Evolutionary conservation across 2,797 vertebrate genomes (phyloP), one percentile per base, ranked within the genome.

Genomic region (Micromesistius poutassou): DNA sequence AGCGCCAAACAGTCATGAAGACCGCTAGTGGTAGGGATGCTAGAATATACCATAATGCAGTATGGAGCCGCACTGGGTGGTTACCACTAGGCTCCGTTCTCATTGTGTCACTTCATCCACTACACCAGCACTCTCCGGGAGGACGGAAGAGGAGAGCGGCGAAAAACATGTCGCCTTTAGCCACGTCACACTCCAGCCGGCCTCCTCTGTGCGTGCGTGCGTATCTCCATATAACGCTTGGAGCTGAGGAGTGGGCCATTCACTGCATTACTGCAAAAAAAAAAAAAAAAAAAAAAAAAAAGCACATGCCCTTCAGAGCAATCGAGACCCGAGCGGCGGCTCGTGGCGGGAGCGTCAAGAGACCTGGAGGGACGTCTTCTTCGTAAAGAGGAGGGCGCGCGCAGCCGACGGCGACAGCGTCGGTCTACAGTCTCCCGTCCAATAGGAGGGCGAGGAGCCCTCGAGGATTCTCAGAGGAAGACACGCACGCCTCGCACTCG

Each of bases 21-120:
- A 55, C 50, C 22, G 50, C 0, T n/a, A 6, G 50, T 55, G 50
- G 50, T 8, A 8, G 50, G 22, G 19, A 55, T n/a, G 19, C 19
- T 46, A n/a, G 46, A 14, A 50, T 19, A 50, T 50, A 16, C 46
- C 12, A 16, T 50, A 50, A 50, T 50, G 46, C 70, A 66, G n/a
- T 46, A 78, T 70, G 74, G 33, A 35, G 2, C 74, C 28, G 77
- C 50, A 50, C 66, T 0, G 8, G 5, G 33, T 83, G 28, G 55
- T 46, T 72, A 79, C 70, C 30, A 74, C 81, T 83, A 90, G 71
- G 84, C 85, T 86, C 46, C 74, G 71, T 82, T 87, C 77, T 79
- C 82, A 78, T 76, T 76, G 78, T 35, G 80, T 76, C 81, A 82
- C 83, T 86, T 88, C 80, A 87, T 86, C 87, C 89, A 91, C 89